Percentiles rank a stretch among this genome's conserved stretches.
These are phyloP conservation scores for Microplitis mediator DNA, from an alignment of 1,140 invertebrate genomes.

Conservation along the genomic window DNA sequence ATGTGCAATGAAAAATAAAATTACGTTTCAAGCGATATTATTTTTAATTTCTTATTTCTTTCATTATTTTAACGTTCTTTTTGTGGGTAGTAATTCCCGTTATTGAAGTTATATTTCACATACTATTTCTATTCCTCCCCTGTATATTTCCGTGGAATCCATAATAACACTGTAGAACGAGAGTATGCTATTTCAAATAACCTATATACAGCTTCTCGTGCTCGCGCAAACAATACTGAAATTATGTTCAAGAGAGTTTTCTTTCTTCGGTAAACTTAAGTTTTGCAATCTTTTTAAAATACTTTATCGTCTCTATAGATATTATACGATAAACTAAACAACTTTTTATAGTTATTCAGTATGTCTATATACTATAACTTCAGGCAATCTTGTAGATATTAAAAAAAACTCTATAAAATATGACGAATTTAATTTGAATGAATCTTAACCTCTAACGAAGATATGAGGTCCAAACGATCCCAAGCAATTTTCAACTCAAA, in stretches of 20 bases:
- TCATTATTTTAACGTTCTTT: slow-evolving; percentile 7
- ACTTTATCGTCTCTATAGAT: slow-evolving; percentile 37
- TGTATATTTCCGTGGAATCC: slow-evolving; percentile 49
- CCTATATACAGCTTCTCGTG: slow-evolving; percentile 18
- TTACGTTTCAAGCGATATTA: background rate
- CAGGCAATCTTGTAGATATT: background rate
- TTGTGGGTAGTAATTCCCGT: slow-evolving; percentile 45
- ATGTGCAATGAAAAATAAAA: background rate
- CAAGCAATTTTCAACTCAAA: no score
- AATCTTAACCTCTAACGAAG: no score
- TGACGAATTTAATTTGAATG: no score
- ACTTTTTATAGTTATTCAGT: slow-evolving; percentile 25
- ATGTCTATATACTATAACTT: slow-evolving; percentile 14
- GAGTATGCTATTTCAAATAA: background rate
- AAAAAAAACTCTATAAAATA: no score
- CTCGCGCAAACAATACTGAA: slow-evolving; percentile 57
- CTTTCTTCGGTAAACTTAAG: slow-evolving; percentile 33
- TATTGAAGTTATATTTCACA: slow-evolving; percentile 49
- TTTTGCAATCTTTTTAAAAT: slow-evolving; percentile 53
- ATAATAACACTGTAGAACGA: slow-evolving; percentile 44
- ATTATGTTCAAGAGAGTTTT: slow-evolving; percentile 61
- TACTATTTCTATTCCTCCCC: slow-evolving; percentile 26
- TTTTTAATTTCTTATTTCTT: background rate
- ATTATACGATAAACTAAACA: background rate
- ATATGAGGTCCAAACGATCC: no score